phyloP scores from a whole-genome alignment of 2,797 vertebrate genomes.

The Loriculus beryllinus region DNA sequence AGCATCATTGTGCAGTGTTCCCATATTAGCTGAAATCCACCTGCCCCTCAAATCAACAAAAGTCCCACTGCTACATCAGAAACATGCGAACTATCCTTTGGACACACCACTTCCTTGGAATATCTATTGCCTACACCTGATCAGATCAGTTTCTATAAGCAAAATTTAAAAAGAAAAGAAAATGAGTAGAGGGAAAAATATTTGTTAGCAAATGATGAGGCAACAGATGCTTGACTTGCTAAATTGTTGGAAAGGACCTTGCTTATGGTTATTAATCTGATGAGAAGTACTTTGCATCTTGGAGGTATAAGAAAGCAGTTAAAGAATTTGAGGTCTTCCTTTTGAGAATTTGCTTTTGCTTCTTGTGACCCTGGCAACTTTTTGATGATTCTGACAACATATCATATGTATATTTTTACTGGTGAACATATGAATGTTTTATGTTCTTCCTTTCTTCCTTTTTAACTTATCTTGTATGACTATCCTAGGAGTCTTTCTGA shows the following conservation, averaged over 20 bases:
- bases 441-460: accelerated
- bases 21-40: background rate
- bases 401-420: background rate
- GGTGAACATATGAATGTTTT: background rate
- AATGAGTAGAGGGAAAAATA: background rate
- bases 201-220: background rate
- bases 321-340: background rate
- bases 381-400: background rate
- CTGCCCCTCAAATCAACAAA: background rate
- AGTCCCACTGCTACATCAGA: background rate
- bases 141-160: background rate
- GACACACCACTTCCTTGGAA: background rate
- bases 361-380: background rate
- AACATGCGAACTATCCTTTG: background rate
- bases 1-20: background rate
- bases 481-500: background rate
- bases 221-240: background rate
- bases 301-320: background rate
- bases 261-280: background rate
- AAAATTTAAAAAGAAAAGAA: background rate
- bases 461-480: background rate
- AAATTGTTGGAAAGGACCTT: background rate
- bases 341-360: background rate
- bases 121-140: background rate
- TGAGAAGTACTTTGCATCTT: background rate